Evolutionary conservation across 2,888 invertebrate species (phyloP).

Genomic region (Coleophora deauratella): DNA sequence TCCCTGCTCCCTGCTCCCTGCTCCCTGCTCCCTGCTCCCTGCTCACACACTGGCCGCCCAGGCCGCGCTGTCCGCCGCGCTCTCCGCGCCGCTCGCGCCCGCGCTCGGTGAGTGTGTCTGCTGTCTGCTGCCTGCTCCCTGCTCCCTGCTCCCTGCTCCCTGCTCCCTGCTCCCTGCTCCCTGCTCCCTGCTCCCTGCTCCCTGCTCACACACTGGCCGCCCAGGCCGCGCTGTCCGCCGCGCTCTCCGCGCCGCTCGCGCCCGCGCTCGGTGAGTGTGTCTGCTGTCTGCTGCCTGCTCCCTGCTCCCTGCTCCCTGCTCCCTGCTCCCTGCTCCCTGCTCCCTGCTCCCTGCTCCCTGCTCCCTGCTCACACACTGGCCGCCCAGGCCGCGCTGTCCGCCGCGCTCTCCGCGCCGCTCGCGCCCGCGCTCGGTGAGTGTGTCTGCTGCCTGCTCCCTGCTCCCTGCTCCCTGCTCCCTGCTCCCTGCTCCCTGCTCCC

Average conservation of each 20-base stretch:
- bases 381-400: slow-evolving; percentile 30
- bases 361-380: too few relatives aligned
- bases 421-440: too few relatives aligned
- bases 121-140: neutral
- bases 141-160: neutral
- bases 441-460: too few relatives aligned
- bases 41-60: neutral
- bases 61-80: slow-evolving; percentile 80
- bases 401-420: slow-evolving; percentile 85
- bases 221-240: slow-evolving; percentile 93
- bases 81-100: slow-evolving; percentile 91
- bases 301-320: too few relatives aligned
- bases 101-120: neutral
- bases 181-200: slow-evolving; percentile 77
- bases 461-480: too few relatives aligned
- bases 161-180: slow-evolving; percentile 80
- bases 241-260: slow-evolving; percentile 97
- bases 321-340: too few relatives aligned
- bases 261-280: slow-evolving; percentile 84
- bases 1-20: neutral
- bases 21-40: neutral
- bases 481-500: too few relatives aligned
- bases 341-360: too few relatives aligned
- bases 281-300: too few relatives aligned
- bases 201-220: neutral